phyloP scores from a whole-genome alignment of 2,888 invertebrate genomes.

The Endomychus coccineus region DNA sequence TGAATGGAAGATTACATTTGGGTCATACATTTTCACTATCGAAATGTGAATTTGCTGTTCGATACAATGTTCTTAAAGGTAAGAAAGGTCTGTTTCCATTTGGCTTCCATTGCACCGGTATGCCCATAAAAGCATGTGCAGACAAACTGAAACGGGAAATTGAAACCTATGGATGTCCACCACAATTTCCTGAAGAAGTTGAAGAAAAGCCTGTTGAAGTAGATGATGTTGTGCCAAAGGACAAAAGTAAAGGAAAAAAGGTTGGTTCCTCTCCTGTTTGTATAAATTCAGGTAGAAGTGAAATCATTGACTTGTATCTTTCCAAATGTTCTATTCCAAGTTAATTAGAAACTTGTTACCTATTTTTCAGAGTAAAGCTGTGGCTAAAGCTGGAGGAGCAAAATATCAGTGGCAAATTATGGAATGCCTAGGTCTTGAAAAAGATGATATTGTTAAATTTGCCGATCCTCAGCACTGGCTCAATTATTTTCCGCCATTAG shows the following conservation, averaged over 20 bases:
- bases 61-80: slow-evolving; percentile 89
- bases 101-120: slow-evolving; percentile 98
- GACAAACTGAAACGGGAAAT: slow-evolving; percentile 95
- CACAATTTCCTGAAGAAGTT: slow-evolving; percentile 69
- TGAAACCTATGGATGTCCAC: slow-evolving; percentile 85
- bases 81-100: slow-evolving; percentile 91
- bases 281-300: not conserved
- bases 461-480: slow-evolving; percentile 89
- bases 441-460: slow-evolving; percentile 90
- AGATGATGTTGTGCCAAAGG: slow-evolving; percentile 59
- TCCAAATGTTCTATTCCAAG: too few relatives aligned
- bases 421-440: slow-evolving; percentile 80
- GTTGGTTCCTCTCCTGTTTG: too few relatives aligned
- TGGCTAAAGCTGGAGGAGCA: slow-evolving; percentile 79
- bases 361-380: slow-evolving; percentile 73
- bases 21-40: slow-evolving; percentile 96
- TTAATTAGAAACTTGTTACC: not conserved
- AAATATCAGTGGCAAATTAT: slow-evolving; percentile 99
- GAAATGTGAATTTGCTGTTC: slow-evolving; percentile 94
- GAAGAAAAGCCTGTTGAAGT: slow-evolving; percentile 46
- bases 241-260: slow-evolving; percentile 89
- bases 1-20: slow-evolving; percentile 97
- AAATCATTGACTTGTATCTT: not conserved
- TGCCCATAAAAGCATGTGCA: slow-evolving; percentile 99
- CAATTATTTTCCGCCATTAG: slow-evolving; percentile 91